These are phyloP conservation scores for Eupithecia abbreviata DNA, from an alignment of 2,888 invertebrate species.

Conservation along the genomic window DNA sequence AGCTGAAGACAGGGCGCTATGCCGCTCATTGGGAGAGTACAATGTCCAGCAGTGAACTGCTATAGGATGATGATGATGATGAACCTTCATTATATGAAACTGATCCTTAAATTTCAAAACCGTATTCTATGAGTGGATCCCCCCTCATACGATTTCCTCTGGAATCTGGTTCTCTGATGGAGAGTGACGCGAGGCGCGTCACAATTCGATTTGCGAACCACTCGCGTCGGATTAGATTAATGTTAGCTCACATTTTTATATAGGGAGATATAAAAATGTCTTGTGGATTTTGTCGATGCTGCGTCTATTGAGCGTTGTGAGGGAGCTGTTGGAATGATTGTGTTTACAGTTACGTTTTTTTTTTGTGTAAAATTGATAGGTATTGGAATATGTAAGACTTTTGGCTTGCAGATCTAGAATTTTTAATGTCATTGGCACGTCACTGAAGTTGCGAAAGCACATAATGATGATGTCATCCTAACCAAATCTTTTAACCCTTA, in stretches of 20 bases:
- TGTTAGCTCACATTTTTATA: conserved; percentile 34
- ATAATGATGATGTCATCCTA: too few species aligned
- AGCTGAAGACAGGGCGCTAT: too few species aligned
- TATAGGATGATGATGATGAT: too few species aligned
- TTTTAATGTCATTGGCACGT: too few species aligned
- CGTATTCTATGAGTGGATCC: conserved; percentile 21
- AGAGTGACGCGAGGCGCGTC: conserved; percentile 40
- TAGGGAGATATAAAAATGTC: too few species aligned
- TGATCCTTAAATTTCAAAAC: background rate
- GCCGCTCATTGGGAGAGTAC: too few species aligned
- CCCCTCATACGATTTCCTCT: conserved; percentile 13
- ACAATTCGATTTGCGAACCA: conserved; percentile 44
- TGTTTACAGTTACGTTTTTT: background rate
- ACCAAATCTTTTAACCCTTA: too few species aligned
- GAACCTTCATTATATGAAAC: background rate
- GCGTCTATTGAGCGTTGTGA: background rate
- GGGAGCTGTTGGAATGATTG: conserved; percentile 6
- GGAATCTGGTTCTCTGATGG: conserved; percentile 35
- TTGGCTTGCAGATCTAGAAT: background rate
- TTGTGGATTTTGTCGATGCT: conserved; percentile 15
- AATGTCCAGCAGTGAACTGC: too few species aligned
- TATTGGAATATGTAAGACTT: background rate
- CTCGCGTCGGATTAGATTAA: conserved; percentile 38
- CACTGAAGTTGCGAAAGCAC: too few species aligned
- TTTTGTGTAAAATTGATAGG: background rate